Evolutionary conservation across 2,888 invertebrate species (phyloP).

Genomic region (Dryococelus australis): DNA sequence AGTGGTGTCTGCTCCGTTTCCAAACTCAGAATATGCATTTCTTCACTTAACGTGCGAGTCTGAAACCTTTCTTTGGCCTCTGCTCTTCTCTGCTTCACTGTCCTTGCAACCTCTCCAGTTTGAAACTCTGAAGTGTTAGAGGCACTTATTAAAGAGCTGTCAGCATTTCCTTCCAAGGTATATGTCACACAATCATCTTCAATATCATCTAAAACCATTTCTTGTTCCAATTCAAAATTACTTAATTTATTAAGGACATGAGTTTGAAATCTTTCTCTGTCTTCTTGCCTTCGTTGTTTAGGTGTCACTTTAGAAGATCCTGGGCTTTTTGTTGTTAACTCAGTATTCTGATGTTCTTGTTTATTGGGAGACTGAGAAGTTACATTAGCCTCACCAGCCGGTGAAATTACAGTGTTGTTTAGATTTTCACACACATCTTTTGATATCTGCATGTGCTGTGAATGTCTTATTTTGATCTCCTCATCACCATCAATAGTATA

Average conservation of each 20-base stretch:
- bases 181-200: slow-evolving; percentile 39
- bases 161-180: slow-evolving; percentile 44
- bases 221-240: slow-evolving; percentile 48
- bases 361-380: not conserved
- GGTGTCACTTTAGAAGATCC: slow-evolving; percentile 62
- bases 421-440: slow-evolving; percentile 36
- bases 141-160: slow-evolving; percentile 46
- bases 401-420: not conserved
- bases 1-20: slow-evolving; percentile 11
- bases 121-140: slow-evolving; percentile 25
- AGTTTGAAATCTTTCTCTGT: slow-evolving; percentile 75
- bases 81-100: slow-evolving; percentile 65
- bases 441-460: slow-evolving; percentile 51
- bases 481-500: slow-evolving; percentile 75
- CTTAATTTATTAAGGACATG: slow-evolving; percentile 62
- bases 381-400: slow-evolving; percentile 11
- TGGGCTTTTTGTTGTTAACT: not conserved
- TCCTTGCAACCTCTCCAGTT: slow-evolving; percentile 58
- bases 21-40: not conserved
- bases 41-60: slow-evolving; percentile 71
- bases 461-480: slow-evolving; percentile 42
- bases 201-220: slow-evolving; percentile 35
- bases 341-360: not conserved
- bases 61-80: slow-evolving; percentile 77
- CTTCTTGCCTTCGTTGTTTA: slow-evolving; percentile 71